Evolutionary conservation across 2,797 vertebrate genomes (phyloP).

Genomic region (Mus minutoides): DNA sequence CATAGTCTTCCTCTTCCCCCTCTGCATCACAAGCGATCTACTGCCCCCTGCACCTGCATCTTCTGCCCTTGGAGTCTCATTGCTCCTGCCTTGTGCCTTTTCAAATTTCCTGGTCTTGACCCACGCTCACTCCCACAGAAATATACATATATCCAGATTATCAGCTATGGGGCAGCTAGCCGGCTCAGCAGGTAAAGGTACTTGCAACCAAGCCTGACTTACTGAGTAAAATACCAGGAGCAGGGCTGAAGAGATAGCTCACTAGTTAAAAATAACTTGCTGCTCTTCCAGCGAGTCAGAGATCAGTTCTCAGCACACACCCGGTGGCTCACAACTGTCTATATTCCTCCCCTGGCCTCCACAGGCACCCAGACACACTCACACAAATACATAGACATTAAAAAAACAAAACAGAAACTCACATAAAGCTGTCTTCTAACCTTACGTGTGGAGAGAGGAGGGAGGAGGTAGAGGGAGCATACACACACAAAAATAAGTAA

Average conservation of each 20-base stretch:
- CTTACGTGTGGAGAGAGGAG: background rate
- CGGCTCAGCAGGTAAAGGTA: background rate
- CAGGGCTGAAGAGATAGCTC: background rate
- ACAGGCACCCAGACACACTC: background rate
- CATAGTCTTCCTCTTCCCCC: background rate
- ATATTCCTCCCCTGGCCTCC: background rate
- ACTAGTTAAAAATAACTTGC: background rate
- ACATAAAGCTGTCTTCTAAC: background rate
- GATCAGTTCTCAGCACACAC: background rate
- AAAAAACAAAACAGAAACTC: background rate
- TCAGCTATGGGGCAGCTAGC: background rate
- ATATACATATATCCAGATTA: too few relatives aligned
- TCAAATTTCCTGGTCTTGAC: background rate
- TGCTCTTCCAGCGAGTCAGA: background rate
- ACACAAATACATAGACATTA: background rate
- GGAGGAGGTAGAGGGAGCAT: background rate
- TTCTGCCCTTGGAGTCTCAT: too few relatives aligned
- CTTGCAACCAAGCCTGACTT: background rate
- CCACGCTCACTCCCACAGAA: background rate
- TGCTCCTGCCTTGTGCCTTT: background rate
- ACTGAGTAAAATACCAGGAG: background rate
- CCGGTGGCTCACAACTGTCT: background rate
- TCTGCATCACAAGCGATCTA: background rate
- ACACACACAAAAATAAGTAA: background rate
- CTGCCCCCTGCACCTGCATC: accelerated